Conservation (phyloP, 2,113 vertebrate species). For the Martes martes region DNA sequence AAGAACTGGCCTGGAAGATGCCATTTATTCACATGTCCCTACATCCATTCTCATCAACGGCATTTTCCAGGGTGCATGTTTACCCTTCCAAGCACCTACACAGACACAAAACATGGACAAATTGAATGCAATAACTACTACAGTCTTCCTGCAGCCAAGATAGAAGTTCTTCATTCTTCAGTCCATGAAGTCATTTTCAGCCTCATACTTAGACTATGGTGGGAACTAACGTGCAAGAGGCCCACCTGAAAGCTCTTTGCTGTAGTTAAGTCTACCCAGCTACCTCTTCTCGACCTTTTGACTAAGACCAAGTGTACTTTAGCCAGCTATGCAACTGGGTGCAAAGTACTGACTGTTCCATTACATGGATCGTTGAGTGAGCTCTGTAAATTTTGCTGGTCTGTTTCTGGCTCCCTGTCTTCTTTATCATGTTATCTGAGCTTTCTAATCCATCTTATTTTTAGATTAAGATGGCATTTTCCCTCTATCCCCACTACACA, state of each 20-base stretch:
- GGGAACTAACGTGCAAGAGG: not conserved
- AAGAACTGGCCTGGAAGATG: not conserved
- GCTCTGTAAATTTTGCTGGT: not conserved
- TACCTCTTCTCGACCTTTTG: not conserved
- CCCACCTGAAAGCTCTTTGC: not conserved
- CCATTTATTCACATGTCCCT: not conserved
- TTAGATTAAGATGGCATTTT: not conserved
- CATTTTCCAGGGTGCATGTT: not conserved
- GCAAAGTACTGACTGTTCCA: not conserved
- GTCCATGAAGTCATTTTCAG: not conserved
- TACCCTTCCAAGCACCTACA: not conserved
- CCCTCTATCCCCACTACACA: not conserved
- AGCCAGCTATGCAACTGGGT: not conserved
- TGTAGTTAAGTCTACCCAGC: not conserved
- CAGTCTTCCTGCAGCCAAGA: not conserved
- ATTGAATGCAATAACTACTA: too few species aligned
- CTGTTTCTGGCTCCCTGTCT: not conserved
- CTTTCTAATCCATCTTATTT: not conserved
- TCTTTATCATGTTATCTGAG: not conserved
- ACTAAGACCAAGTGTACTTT: not conserved
- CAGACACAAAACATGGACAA: not conserved
- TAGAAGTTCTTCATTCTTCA: not conserved
- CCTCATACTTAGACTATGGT: not conserved
- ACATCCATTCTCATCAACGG: not conserved
- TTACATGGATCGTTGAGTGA: not conserved